A percentile compares a stretch with the other conserved stretches of the same genome.
These are phyloP conservation scores for Punctoribates punctum DNA, from an alignment of 2,888 invertebrate species.

Conservation along the genomic window DNA sequence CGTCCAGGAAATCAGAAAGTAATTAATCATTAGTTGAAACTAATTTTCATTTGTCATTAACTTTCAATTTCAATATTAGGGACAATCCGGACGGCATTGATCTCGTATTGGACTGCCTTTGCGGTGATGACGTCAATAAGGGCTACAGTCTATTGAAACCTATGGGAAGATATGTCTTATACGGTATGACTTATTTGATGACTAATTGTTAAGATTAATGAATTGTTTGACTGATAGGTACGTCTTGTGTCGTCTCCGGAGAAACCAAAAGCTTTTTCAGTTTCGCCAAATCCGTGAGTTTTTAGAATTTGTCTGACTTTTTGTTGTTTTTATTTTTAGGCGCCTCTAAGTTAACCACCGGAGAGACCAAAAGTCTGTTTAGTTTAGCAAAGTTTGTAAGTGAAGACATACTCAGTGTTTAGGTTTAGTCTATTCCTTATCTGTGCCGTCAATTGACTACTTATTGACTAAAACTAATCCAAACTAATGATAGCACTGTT, in stretches of 20 bases:
- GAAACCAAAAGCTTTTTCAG: slow-evolving; percentile 88
- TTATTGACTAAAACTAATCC: background rate
- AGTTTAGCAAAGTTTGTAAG: slow-evolving; percentile 75
- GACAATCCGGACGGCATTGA: slow-evolving; percentile 71
- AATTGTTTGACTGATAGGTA: slow-evolving; percentile 60
- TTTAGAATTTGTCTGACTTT: slow-evolving; percentile 25
- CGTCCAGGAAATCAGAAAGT: slow-evolving; percentile 78
- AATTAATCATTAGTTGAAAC: slow-evolving; percentile 58
- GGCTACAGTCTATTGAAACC: slow-evolving; percentile 78
- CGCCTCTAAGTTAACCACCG: slow-evolving; percentile 79
- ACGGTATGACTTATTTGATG: slow-evolving; percentile 59
- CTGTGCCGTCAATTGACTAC: background rate
- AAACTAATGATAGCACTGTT: background rate
- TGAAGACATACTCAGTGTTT: slow-evolving; percentile 50
- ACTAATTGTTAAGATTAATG: background rate
- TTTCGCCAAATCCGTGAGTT: slow-evolving; percentile 76
- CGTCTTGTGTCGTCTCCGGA: slow-evolving; percentile 81
- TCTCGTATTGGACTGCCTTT: slow-evolving; percentile 78
- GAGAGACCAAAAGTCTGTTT: slow-evolving; percentile 76
- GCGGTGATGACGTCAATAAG: slow-evolving; percentile 77
- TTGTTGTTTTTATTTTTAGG: slow-evolving; percentile 56
- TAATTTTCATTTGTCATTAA: background rate
- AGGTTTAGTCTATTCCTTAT: slow-evolving; percentile 21
- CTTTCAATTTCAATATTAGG: slow-evolving; percentile 54
- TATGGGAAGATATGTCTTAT: slow-evolving; percentile 81